Evolutionary conservation across 1,140 invertebrate species (phyloP), one percentile per base, ranked within the genome.

Genomic region (Anadara kagoshimensis): DNA sequence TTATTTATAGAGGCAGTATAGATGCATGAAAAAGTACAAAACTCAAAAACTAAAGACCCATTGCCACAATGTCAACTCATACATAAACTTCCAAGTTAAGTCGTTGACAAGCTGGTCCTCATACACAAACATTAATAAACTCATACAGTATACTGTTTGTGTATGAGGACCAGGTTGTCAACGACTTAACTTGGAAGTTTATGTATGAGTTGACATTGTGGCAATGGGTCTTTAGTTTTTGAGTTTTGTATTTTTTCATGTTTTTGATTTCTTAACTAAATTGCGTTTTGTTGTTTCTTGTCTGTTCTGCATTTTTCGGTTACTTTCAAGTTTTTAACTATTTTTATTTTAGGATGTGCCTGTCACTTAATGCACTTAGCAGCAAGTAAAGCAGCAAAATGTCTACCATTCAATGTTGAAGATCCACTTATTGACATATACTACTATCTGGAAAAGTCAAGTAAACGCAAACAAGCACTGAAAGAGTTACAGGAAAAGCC

Each of bases 371-470:
- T 78, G 5, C 69, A 78, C 43, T 36, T 72, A 4, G 70, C 76
- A 45, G 67, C 73, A 29, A 43, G 75, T 29, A 75, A 78, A 53
- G 69, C 45, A 16, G 63, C 77, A 53, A 53, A 71, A 5, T n/a
- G 16, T n/a, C 41, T 75, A 22, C 72, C 62, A 20, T 16, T 66
- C 7, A 49, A 53, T n/a, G n/a, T 70, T 45, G 67, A 58, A 36
- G 63, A 76, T 36, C 36, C 49, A n/a, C 65, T 78, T 12, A 59
- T 70, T 43, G 65, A 75, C 36, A 63, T 76, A 12, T 78, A 61
- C 54, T 75, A 69, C 29, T 76, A 75, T 44, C 65, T 78, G 18
- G 64, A 73, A 20, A 76, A 78, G 44, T 67, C 61, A 51, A 44
- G 41, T 45, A 70, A 69, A 20, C 36, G 73, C 24, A 51, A 75